Percentiles rank a stretch among this genome's conserved stretches.
Evolutionary conservation across 2,113 vertebrate genomes (phyloP).

Genomic region (Erpornis zantholeuca): DNA sequence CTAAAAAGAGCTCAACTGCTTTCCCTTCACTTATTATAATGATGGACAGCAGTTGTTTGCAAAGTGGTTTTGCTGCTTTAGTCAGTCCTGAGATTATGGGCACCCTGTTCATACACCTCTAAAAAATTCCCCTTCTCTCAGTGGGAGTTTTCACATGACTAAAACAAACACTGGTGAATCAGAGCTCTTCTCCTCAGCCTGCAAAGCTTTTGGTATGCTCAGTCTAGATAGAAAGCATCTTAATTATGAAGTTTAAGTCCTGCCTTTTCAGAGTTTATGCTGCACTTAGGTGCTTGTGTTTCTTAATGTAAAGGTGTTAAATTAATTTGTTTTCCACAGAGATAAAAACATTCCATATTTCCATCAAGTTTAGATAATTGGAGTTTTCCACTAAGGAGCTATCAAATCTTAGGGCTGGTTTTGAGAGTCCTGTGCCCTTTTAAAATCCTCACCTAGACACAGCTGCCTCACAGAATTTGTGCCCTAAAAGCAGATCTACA

Average conservation of each 20-base stretch:
- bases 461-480: background rate
- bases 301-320: background rate
- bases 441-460: background rate
- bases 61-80: background rate
- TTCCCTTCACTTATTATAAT: background rate
- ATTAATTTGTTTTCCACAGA: background rate
- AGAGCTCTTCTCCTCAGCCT: background rate
- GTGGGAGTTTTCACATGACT: background rate
- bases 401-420: background rate
- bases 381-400: background rate
- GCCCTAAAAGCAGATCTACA: background rate
- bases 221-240: background rate
- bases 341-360: background rate
- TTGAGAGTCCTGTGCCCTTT: background rate
- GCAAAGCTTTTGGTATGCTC: background rate
- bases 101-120: background rate
- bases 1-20: background rate
- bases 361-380: background rate
- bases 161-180: background rate
- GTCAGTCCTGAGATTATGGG: background rate
- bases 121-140: background rate
- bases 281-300: background rate
- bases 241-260: background rate
- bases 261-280: background rate
- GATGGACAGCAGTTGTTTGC: background rate